These are phyloP conservation scores for Ispidina lecontei DNA, from an alignment of 2,797 vertebrate genomes.

Conservation along the genomic window DNA sequence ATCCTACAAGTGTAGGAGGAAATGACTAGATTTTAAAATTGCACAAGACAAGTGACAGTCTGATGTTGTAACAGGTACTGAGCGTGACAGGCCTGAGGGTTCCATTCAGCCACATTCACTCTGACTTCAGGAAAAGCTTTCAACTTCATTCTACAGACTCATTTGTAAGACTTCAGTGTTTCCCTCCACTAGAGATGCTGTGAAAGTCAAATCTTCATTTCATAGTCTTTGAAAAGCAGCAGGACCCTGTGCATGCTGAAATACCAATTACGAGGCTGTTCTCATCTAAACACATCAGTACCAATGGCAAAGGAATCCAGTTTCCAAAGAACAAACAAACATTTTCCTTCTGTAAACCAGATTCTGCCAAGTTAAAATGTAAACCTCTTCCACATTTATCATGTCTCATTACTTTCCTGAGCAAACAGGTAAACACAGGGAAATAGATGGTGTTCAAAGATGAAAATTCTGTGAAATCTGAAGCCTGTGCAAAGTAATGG, in stretches of 20 bases:
- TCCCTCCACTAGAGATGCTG: neutral
- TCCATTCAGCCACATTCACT: neutral
- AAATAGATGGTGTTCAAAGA: neutral
- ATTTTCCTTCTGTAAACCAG: neutral
- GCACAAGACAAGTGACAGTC: neutral
- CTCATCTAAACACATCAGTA: neutral
- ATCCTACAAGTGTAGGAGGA: neutral
- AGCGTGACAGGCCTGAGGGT: neutral
- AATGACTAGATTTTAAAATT: neutral
- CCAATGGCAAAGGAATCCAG: neutral
- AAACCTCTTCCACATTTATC: neutral
- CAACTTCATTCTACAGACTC: neutral
- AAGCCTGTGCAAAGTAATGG: neutral
- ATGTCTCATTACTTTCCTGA: neutral
- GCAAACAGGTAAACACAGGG: neutral
- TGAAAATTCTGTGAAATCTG: neutral
- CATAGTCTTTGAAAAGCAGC: neutral
- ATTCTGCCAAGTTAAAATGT: neutral
- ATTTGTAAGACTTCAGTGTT: neutral
- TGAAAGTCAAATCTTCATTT: neutral
- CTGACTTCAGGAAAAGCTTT: neutral
- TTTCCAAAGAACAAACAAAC: neutral
- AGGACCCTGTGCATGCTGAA: neutral
- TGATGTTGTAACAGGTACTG: fast-evolving
- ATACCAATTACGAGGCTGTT: neutral